Percentiles rank a stretch among this genome's conserved stretches.
Conservation (phyloP, 1,140 invertebrate genomes). For the Zaprionus kolodkinae region DNA sequence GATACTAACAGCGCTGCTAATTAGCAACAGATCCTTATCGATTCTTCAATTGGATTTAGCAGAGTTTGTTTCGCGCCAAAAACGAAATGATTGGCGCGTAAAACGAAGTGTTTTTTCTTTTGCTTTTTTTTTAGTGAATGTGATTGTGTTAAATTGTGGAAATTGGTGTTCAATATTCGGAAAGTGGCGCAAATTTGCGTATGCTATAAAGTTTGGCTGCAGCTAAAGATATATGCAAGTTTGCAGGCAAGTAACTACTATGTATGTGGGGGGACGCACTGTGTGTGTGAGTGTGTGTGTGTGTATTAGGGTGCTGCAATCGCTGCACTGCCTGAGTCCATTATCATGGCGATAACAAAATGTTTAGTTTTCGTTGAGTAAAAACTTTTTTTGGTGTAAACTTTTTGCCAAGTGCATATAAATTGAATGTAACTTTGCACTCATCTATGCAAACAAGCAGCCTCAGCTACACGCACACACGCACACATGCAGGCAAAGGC, state of each 20-base stretch:
- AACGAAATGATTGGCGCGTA: too few species aligned
- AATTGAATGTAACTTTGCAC: conserved; percentile 81
- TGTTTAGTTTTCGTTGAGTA: conserved; percentile 77
- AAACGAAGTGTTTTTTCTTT: not conserved
- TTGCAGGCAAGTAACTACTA: not conserved
- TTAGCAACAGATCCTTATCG: not conserved
- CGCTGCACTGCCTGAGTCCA: conserved; percentile 56
- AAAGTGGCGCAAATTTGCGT: conserved; percentile 51
- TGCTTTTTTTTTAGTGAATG: not conserved
- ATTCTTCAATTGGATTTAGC: not conserved
- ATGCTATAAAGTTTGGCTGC: conserved; percentile 54
- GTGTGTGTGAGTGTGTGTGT: not conserved
- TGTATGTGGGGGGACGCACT: conserved; percentile 1
- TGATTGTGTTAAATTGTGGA: conserved; percentile 16
- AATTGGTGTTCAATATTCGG: conserved; percentile 31
- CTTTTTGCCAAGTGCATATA: conserved; percentile 80
- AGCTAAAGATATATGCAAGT: conserved; percentile 8
- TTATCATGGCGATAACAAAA: conserved; percentile 79
- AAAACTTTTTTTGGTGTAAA: conserved; percentile 67
- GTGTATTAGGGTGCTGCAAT: conserved; percentile 27
- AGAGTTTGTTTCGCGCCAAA: not conserved
- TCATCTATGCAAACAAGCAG: conserved; percentile 68
- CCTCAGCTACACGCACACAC: conserved; percentile 17
- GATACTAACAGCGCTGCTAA: not conserved
- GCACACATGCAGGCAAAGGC: not conserved